Conservation (phyloP, 2,113 vertebrate genomes). For the Halichoeres trimaculatus region DNA sequence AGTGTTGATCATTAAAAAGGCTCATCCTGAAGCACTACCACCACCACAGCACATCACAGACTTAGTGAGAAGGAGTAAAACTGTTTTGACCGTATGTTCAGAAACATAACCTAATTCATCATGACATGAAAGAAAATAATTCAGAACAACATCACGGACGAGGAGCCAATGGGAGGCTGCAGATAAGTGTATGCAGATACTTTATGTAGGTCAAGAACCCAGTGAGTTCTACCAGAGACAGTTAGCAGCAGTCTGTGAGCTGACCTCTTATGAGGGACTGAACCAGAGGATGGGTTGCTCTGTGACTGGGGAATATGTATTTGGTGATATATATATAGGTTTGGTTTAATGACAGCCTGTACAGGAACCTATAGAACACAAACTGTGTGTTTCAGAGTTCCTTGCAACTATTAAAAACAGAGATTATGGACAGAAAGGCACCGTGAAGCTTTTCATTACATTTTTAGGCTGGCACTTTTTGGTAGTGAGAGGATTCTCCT, state of each 20-base stretch:
- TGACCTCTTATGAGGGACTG: background rate
- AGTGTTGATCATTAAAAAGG: too few relatives aligned
- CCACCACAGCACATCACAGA: too few relatives aligned
- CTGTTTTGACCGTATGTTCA: too few relatives aligned
- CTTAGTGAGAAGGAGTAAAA: background rate
- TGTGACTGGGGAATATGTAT: background rate
- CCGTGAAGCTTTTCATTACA: too few relatives aligned
- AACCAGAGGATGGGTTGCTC: background rate
- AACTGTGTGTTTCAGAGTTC: too few relatives aligned
- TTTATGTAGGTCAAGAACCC: conserved; percentile 14
- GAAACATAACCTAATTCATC: background rate
- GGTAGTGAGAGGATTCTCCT: too few relatives aligned
- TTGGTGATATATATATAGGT: background rate
- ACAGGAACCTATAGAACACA: too few relatives aligned
- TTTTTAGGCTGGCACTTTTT: too few relatives aligned
- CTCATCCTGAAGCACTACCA: too few relatives aligned
- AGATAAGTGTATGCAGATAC: conserved; percentile 1
- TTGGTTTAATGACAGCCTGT: background rate
- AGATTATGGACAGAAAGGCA: too few relatives aligned
- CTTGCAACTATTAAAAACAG: too few relatives aligned
- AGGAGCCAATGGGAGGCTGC: background rate
- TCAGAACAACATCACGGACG: background rate
- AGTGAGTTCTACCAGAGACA: background rate
- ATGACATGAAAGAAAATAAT: conserved; percentile 2
- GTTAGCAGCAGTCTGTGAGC: background rate